A percentile compares a stretch with the other conserved stretches of the same genome.
Conservation (phyloP, 2,888 invertebrate genomes). For the Spodoptera exigua region DNA sequence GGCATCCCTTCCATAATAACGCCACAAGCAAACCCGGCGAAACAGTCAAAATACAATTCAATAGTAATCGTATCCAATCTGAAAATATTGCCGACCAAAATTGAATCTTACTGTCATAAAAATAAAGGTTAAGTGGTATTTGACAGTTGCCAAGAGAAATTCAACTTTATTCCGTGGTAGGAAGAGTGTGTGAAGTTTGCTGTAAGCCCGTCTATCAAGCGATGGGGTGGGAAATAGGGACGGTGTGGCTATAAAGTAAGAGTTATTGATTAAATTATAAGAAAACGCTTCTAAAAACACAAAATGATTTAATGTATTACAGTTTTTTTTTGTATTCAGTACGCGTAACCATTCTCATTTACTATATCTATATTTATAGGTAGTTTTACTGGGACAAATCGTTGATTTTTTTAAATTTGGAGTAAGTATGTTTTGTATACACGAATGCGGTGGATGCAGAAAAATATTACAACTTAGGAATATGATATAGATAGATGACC, state of each 20-base stretch:
- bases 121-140: conserved; percentile 5
- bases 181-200: conserved; percentile 13
- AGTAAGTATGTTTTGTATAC: no score
- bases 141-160: conserved; percentile 8
- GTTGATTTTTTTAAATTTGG: no score
- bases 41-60: conserved; percentile 39
- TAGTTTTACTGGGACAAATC: no score
- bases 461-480: no score
- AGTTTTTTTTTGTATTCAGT: no score
- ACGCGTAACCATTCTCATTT: no score
- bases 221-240: conserved; percentile 39
- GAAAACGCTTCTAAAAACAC: no score
- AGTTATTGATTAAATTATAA: no score
- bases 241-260: conserved; percentile 51
- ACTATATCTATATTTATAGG: no score
- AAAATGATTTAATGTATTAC: no score
- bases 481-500: no score
- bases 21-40: conserved; percentile 3
- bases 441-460: no score
- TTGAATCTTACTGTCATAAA: not conserved
- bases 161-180: conserved; percentile 16
- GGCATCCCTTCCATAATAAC: conserved; percentile 10
- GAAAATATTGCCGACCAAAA: conserved; percentile 2
- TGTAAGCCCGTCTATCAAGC: conserved; percentile 39
- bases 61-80: conserved; percentile 17